Base-by-base conservation (phyloP, 2,113 vertebrate genomes). In the Sceloporus tristichus region DNA sequence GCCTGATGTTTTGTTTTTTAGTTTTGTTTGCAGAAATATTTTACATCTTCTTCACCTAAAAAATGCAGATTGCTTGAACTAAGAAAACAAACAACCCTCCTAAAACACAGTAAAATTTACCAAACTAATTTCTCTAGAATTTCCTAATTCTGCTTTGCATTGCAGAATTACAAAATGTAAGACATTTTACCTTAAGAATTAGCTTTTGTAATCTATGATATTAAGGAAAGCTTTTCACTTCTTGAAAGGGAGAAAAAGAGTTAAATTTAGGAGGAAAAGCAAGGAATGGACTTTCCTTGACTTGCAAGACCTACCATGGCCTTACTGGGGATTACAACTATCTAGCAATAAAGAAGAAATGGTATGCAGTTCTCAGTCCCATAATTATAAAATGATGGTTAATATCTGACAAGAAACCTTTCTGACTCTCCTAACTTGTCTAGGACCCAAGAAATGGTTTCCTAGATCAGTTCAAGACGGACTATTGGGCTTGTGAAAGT, bases 1-100 rank as follows among this genome's bases (percentile, higher is more conserved):
- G n/a, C 84, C 84, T 70, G n/a, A 14, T 85, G 76, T 54, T 48
- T 78, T 78, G 25, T 48, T 54, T 78, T 54, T 78, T 25, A 90
- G 91, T 82, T 10, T 90, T 92, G 71, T 9, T 79, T 75, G 14
- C 13, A 27, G 14, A 3, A 84, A 21, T 77, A 29, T 40, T 40
- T 4, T 82, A 75, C 71, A 77, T 13, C 1, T 2, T 70, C 83
- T 19, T 82, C 66, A 8, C 25, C 29, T 71, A 71, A 71, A 10
- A 62, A 14, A 62, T 62, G 59, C 59, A 62, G 11, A 62, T 18
- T 18, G 18, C 59, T 14, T 62, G 18, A 62, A 14, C 13, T 62
- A 62, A 62, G 2, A 62, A 62, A 62, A 62, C 16, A 62, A 16
- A 62, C 48, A 48, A 7, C 48, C 59, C 59, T 62, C 13, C 18